Percentiles rank a stretch among this genome's conserved stretches.
phyloP scores from a whole-genome alignment of 2,113 vertebrate species.

The Colossoma macropomum region DNA sequence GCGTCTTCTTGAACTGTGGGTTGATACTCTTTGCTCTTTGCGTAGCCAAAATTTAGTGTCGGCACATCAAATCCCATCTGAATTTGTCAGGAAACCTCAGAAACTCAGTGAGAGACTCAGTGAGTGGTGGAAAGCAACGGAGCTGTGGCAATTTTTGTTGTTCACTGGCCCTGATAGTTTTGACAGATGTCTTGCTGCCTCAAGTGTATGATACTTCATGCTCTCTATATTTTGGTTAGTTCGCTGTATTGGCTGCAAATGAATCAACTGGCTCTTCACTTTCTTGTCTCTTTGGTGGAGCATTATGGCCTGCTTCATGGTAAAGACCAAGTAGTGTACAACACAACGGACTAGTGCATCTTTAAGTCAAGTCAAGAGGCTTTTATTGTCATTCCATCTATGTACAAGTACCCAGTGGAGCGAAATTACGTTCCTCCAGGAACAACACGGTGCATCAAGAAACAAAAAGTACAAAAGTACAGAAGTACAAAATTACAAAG shows the following conservation, averaged over 20 bases:
- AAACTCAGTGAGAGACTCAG: no score
- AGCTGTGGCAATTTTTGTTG: neutral
- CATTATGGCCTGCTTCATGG: slow-evolving; percentile 19
- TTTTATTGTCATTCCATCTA: no score
- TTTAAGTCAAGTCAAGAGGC: no score
- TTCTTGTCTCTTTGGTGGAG: slow-evolving; percentile 18
- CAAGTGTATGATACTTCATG: slow-evolving; percentile 8
- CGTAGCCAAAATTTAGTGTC: neutral
- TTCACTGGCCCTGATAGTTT: slow-evolving; percentile 14
- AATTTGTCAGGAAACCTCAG: slow-evolving; percentile 17
- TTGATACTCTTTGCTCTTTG: no score
- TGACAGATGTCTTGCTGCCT: neutral
- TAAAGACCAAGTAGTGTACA: slow-evolving; percentile 6
- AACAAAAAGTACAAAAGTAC: no score
- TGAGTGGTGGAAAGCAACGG: neutral
- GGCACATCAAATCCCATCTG: neutral
- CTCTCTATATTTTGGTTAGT: slow-evolving; percentile 11
- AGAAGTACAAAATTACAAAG: no score
- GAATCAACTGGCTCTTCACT: neutral
- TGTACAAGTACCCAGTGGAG: no score
- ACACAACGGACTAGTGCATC: slow-evolving; percentile 6
- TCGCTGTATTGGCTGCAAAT: neutral
- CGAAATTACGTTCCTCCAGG: no score
- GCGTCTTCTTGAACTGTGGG: slow-evolving; percentile 13
- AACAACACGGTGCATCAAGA: no score